These are phyloP conservation scores for Loris lydekkerianus DNA, from an alignment of 2,797 vertebrate genomes.

Conservation along the genomic window DNA sequence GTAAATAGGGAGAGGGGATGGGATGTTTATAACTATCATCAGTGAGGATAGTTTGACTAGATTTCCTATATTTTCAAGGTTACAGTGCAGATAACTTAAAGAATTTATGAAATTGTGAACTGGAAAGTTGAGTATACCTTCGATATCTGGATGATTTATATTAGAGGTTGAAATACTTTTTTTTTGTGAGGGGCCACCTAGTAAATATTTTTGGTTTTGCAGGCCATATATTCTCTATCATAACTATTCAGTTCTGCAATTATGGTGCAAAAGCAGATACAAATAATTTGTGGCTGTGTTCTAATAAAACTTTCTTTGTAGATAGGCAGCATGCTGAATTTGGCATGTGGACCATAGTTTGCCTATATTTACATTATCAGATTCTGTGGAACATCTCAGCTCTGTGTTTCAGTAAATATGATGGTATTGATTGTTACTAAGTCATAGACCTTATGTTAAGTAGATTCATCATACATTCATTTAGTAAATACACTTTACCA, in stretches of 20 bases:
- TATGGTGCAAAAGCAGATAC: background rate
- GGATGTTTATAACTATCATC: background rate
- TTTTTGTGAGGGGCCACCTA: conserved; percentile 5
- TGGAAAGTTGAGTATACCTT: conserved; percentile 11
- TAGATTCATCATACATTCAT: background rate
- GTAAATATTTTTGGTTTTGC: conserved; percentile 27
- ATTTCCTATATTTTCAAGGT: conserved; percentile 12
- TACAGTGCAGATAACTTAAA: background rate
- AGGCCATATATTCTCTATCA: conserved; percentile 35
- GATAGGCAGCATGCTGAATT: conserved; percentile 14
- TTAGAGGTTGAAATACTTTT: background rate
- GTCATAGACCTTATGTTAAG: conserved; percentile 11
- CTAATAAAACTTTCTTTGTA: conserved; percentile 26
- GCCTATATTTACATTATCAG: conserved; percentile 5
- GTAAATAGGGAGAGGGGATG: background rate
- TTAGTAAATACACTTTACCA: conserved; percentile 52
- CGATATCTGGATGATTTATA: conserved; percentile 28
- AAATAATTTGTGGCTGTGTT: background rate
- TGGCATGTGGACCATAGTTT: conserved; percentile 29
- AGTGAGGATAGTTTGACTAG: background rate
- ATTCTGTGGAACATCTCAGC: background rate
- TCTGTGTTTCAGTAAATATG: conserved; percentile 49
- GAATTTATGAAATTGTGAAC: conserved; percentile 11
- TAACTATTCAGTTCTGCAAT: background rate
- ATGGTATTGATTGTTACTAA: background rate